Evolutionary conservation across 1,140 invertebrate genomes (phyloP), one percentile per base, ranked within the genome.

Genomic region (Meloidogyne hapla): DNA sequence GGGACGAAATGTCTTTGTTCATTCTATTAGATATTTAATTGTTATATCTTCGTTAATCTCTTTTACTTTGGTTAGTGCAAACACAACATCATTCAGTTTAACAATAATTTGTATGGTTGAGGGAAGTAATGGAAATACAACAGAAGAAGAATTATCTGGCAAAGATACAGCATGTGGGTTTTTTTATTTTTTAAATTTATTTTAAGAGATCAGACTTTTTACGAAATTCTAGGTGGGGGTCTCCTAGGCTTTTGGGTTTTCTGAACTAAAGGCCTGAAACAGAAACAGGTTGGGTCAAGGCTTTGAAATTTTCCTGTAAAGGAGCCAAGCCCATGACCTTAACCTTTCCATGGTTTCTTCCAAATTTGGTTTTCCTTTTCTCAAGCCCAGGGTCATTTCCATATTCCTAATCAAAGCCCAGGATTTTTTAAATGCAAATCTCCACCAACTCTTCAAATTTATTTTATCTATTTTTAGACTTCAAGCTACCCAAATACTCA

Each of bases 1-100:
- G 12, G 48, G 48, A 21, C 48, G 18, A 56, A 56, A 56, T 56
- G 18, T 56, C 48, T 56, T 56, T n/a, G n/a, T 56, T 56, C 18
- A 56, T 56, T 56, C 48, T n/a, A 56, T 56, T 3, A 56, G 48
- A 56, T 56, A 67, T 42, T 42, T 67, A 42, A 67, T 67, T 67
- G 28, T 67, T 33, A 42, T 42, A n/a, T 67, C 28, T n/a, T 33
- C 65, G 0, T n/a, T 67, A 42, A 67, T 67, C n/a, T 67, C 21
- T n/a, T 67, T 67, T 42, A 67, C 65, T 0, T 42, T 67, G 21
- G 28, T 67, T 15, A 38, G 65, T 42, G 65, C 65, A n/a, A 67
- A 67, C 9, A 67, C 65, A 18, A 67, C 65, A 15, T 33, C 65
- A n/a, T 67, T 67, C 21, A 67, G 65, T 67, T 33, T 67, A 42